A percentile compares a stretch with the other conserved stretches of the same genome.
Evolutionary conservation across 2,797 vertebrate species (phyloP).

Genomic region (Nyctalus aviator): DNA sequence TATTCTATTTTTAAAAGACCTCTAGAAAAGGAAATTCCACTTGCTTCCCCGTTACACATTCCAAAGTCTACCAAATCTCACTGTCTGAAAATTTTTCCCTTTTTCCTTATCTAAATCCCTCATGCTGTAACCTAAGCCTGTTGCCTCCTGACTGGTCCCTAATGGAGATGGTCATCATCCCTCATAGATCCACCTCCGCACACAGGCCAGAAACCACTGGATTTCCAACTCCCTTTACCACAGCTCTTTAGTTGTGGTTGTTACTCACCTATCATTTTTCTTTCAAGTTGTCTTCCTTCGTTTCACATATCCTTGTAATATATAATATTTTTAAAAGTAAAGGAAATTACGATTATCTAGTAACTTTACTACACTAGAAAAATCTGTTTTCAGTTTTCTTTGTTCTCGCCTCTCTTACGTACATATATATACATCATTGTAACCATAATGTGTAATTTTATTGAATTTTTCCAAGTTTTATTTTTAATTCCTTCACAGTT

Average conservation of each 20-base stretch:
- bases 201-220: background rate
- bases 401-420: background rate
- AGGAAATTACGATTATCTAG: background rate
- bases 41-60: constrained; percentile 74
- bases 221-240: background rate
- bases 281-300: constrained; percentile 27
- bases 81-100: constrained; percentile 81
- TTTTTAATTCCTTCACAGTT: background rate
- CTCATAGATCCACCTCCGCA: background rate
- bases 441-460: background rate
- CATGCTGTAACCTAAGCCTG: constrained; percentile 61
- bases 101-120: constrained; percentile 81
- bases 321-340: constrained; percentile 23
- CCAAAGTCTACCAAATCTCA: constrained; percentile 77
- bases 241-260: background rate
- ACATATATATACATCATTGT: background rate
- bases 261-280: constrained; percentile 53
- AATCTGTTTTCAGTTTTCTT: constrained; percentile 23
- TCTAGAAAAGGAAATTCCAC: constrained; percentile 80
- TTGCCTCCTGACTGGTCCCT: constrained; percentile 66
- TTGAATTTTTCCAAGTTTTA: constrained; percentile 41
- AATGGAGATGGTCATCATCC: constrained; percentile 14
- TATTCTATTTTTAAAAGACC: constrained; percentile 76
- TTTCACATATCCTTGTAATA: constrained; percentile 32
- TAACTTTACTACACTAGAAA: background rate